A percentile compares a stretch with the other conserved stretches of the same genome.
Evolutionary conservation across 2,797 vertebrate genomes (phyloP).

Genomic region (Pyrocephalus nanus): DNA sequence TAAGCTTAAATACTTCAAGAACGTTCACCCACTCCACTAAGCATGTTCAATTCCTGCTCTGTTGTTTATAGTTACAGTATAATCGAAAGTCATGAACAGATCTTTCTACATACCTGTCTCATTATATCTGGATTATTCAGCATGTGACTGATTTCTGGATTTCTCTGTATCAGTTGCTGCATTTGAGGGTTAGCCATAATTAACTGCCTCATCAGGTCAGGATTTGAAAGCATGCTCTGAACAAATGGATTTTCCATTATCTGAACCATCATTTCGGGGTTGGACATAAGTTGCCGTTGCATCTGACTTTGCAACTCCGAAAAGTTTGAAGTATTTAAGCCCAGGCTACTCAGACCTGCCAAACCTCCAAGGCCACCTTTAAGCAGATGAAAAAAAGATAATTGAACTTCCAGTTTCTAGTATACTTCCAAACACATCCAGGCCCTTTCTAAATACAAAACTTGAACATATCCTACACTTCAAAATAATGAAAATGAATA

Average conservation of each 20-base stretch:
- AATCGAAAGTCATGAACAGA: not conserved
- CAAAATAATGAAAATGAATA: not conserved
- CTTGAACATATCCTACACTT: not conserved
- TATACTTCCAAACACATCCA: not conserved
- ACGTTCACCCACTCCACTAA: not conserved
- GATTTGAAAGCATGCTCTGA: conserved; percentile 86
- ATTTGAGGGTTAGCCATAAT: conserved; percentile 88
- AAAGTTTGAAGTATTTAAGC: conserved; percentile 81
- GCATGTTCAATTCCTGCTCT: not conserved
- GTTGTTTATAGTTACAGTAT: not conserved
- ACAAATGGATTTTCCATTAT: conserved; percentile 86
- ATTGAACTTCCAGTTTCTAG: not conserved
- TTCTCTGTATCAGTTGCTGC: conserved; percentile 86
- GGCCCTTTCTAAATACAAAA: not conserved
- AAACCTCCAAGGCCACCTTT: conserved; percentile 81
- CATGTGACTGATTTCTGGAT: conserved; percentile 86
- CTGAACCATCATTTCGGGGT: conserved; percentile 85
- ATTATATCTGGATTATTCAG: conserved; percentile 86
- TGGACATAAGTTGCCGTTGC: conserved; percentile 86
- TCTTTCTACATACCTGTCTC: conserved; percentile 80
- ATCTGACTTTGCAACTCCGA: conserved; percentile 85
- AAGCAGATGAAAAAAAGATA: not conserved
- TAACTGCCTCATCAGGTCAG: conserved; percentile 84
- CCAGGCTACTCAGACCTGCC: conserved; percentile 80
- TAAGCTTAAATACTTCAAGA: not conserved